phyloP scores from a whole-genome alignment of 2,888 invertebrate species.

The Thymelicus lineola region DNA sequence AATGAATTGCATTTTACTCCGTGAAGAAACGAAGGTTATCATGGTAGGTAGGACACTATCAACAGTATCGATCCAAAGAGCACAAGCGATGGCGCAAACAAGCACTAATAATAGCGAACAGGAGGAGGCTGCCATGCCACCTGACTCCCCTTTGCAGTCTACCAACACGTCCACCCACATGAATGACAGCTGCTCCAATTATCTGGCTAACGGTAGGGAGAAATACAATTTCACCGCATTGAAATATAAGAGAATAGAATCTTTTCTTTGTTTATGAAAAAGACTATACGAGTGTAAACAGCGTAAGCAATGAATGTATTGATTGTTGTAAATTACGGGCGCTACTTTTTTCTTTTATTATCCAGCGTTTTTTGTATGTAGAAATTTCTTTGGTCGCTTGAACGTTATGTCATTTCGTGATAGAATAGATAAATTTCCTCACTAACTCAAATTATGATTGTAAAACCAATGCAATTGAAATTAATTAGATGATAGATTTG shows the following conservation, averaged over 20 bases:
- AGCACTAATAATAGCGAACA: constrained; percentile 58
- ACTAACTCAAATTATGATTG: too few species aligned
- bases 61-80: constrained; percentile 55
- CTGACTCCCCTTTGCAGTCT: constrained; percentile 40
- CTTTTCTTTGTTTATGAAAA: neutral
- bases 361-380: too few species aligned
- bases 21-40: neutral
- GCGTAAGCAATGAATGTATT: too few species aligned
- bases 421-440: too few species aligned
- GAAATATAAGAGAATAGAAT: too few species aligned
- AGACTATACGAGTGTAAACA: too few species aligned
- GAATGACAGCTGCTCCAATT: constrained; percentile 32
- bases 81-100: constrained; percentile 47
- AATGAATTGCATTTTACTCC: neutral
- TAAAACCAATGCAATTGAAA: too few species aligned
- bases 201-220: constrained; percentile 7
- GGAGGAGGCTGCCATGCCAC: constrained; percentile 47
- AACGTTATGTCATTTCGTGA: too few species aligned
- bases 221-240: neutral
- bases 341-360: too few species aligned
- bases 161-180: constrained; percentile 36
- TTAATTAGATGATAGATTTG: too few species aligned
- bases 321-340: too few species aligned
- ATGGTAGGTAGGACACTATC: constrained; percentile 47
- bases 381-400: too few species aligned